Conservation (phyloP, 1,140 invertebrate genomes). For the Drosophila parabipectinata region DNA sequence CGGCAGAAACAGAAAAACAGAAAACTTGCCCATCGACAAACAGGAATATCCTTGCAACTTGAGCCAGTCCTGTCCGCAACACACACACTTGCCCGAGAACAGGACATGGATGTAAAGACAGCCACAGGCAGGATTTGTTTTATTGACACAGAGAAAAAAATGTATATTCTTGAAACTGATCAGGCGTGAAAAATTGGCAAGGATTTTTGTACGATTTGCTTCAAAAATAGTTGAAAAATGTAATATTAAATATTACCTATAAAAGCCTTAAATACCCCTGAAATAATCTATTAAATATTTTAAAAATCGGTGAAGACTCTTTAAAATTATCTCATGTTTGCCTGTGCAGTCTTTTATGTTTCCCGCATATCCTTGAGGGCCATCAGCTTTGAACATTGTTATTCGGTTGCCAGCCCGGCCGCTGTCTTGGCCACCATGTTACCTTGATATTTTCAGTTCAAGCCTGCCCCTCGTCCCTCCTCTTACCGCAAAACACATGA, state of each 20-base stretch:
- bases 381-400: constrained; percentile 22
- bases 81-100: constrained; percentile 34
- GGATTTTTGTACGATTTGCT: too few species aligned
- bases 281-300: too few species aligned
- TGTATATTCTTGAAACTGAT: not conserved
- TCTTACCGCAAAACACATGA: constrained; percentile 9
- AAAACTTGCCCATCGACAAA: constrained; percentile 67
- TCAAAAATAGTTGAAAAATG: too few species aligned
- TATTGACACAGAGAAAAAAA: not conserved
- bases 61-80: constrained; percentile 75
- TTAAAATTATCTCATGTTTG: not conserved
- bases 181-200: too few species aligned
- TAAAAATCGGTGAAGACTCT: not conserved
- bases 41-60: constrained; percentile 77
- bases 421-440: constrained; percentile 24
- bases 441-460: not conserved
- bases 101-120: constrained; percentile 38
- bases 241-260: too few species aligned
- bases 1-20: constrained; percentile 52
- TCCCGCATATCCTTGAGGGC: constrained; percentile 55
- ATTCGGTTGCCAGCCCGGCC: constrained; percentile 9
- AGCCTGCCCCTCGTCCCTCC: not conserved
- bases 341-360: not conserved
- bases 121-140: not conserved
- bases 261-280: too few species aligned